Conservation (phyloP, 2,113 vertebrate genomes). For the Zosterops borbonicus region DNA sequence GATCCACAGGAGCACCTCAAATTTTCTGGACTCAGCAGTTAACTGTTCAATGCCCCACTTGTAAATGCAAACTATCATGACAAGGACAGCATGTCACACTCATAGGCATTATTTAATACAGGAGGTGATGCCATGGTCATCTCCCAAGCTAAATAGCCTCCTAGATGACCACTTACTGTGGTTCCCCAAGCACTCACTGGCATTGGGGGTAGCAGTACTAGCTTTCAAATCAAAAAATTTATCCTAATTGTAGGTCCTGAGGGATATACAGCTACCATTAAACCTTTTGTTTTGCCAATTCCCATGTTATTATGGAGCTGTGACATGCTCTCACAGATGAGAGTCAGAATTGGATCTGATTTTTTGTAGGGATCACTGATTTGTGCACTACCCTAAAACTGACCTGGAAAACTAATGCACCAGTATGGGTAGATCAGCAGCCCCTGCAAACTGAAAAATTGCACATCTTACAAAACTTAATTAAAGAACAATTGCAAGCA, state of each 20-base stretch:
- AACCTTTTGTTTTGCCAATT: too few species aligned
- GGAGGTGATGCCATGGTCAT: too few species aligned
- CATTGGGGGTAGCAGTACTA: too few species aligned
- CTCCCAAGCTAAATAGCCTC: too few species aligned
- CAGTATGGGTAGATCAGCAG: rapidly evolving
- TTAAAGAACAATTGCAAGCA: background rate
- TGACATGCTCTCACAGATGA: background rate
- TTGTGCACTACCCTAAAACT: background rate
- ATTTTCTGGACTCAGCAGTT: too few species aligned
- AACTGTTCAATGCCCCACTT: too few species aligned
- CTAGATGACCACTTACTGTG: too few species aligned
- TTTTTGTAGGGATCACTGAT: background rate
- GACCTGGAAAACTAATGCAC: background rate
- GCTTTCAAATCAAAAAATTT: too few species aligned
- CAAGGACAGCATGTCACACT: background rate
- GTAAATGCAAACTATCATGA: background rate
- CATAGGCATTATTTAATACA: background rate
- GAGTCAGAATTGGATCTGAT: background rate
- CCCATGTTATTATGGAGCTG: too few species aligned
- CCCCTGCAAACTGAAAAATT: background rate
- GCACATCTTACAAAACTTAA: background rate
- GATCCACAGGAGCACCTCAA: background rate
- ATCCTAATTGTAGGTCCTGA: too few species aligned
- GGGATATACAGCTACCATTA: too few species aligned
- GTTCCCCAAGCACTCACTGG: too few species aligned